Evolutionary conservation across 2,113 vertebrate species (phyloP).

Genomic region (Anolis carolinensis): DNA sequence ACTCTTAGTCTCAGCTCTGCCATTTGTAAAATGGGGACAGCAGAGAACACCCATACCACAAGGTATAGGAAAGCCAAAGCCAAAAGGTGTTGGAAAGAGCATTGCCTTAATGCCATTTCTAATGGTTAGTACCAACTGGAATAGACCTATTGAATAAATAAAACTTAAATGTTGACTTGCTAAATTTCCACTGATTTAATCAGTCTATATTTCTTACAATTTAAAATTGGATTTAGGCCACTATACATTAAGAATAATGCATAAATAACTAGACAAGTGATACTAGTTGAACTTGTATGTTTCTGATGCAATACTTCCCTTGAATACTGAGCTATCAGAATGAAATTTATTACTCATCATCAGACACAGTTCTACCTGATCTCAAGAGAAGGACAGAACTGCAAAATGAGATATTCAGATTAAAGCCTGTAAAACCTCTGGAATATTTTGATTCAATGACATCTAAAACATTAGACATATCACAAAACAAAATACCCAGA

Average conservation of each 20-base stretch:
- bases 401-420: background rate
- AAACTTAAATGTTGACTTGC: no score
- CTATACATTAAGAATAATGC: background rate
- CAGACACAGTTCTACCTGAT: background rate
- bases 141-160: no score
- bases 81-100: background rate
- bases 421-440: background rate
- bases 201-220: no score
- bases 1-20: no score
- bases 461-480: background rate
- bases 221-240: no score
- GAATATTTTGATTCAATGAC: background rate
- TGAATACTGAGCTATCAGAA: background rate
- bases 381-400: no score
- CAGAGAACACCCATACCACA: background rate
- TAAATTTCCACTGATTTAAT: no score
- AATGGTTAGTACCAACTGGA: no score
- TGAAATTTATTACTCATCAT: background rate
- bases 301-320: background rate
- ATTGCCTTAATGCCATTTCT: no score
- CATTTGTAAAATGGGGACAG: background rate
- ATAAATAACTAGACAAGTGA: background rate
- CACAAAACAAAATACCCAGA: background rate
- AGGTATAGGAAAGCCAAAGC: background rate
- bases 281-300: background rate